Conservation (phyloP, 2,797 vertebrate genomes). For the Hypotaenidia okinawae region DNA sequence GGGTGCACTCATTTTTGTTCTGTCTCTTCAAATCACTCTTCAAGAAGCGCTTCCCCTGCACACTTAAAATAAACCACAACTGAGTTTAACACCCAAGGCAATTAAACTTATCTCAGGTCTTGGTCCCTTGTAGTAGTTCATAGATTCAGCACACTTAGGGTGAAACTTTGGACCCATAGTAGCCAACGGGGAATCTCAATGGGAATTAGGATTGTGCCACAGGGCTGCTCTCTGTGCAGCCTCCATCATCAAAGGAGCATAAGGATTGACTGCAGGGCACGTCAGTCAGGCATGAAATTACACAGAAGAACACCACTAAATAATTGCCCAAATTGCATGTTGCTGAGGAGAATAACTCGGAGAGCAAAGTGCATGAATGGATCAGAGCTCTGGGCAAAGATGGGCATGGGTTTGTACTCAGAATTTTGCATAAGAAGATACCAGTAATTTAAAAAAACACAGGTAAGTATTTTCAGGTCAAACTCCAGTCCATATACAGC, state of each 20-base stretch:
- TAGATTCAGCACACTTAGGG: neutral
- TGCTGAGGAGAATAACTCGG: neutral
- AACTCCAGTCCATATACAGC: neutral
- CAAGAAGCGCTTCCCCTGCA: neutral
- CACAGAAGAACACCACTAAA: constrained; percentile 24
- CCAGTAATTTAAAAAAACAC: neutral
- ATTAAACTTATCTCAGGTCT: constrained; percentile 34
- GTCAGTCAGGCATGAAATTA: constrained; percentile 56
- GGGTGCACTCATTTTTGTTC: neutral
- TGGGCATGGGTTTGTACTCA: neutral
- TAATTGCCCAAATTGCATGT: constrained; percentile 15
- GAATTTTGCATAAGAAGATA: neutral
- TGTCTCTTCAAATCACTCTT: constrained; percentile 46
- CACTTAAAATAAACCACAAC: neutral
- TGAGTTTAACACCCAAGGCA: constrained; percentile 32
- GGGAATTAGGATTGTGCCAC: neutral
- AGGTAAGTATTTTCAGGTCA: neutral
- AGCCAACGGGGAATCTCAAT: neutral
- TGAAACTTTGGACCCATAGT: neutral
- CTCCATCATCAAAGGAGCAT: constrained; percentile 32
- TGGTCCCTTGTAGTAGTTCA: neutral
- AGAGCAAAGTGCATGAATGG: neutral
- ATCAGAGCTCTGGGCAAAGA: neutral
- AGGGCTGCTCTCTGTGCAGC: neutral
- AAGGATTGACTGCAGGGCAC: constrained; percentile 16